Base-by-base conservation (phyloP, 2,888 invertebrate species). In the Thecocarcelia acutangulata region DNA sequence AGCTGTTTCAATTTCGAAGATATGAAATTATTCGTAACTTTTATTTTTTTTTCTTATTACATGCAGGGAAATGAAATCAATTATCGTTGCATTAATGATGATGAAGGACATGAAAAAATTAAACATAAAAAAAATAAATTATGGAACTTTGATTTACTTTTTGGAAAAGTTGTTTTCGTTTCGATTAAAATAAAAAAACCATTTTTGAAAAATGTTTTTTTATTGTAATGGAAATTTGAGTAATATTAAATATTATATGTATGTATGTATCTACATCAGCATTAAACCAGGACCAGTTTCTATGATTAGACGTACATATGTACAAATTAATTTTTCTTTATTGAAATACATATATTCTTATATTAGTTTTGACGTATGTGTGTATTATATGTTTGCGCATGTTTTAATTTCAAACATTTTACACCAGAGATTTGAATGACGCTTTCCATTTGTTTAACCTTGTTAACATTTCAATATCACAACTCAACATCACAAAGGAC, bases 371-470 rank as follows among this genome's bases (percentile, higher is more conserved):
- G 72, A 78, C 64, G 72, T 78, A 77, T 5, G 2, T 17, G 3
- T 46, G 4, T 74, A 40, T n/a, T n/a, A n/a, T n/a, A 66, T 78
- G 58, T 66, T 72, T 78, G 78, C 78, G 78, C 78, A 78, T 78
- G 78, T 72, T 70, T 70, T 58, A 28, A 50, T 77, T 72, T 44
- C 17, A 58, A 72, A 64, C 42, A 33, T 72, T 44, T 17, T 58
- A 66, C 58, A 78, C 59, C 72, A 58, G 59, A 66, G 72, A 72
- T 77, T 77, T 64, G 46, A 56, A 58, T 63, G 44, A 72, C 70
- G 63, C 48, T 63, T 63, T 21, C 17, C 28, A 5, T 50, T 66
- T 75, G 33, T 75, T 68, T 68, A 58, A 68, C 75, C 50, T 68
- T 75, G 66, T 68, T 50, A 75, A 66, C 40, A 50, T 66, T 75